Base-by-base conservation (phyloP, 2,888 invertebrate species). In the Diogma glabrata region DNA sequence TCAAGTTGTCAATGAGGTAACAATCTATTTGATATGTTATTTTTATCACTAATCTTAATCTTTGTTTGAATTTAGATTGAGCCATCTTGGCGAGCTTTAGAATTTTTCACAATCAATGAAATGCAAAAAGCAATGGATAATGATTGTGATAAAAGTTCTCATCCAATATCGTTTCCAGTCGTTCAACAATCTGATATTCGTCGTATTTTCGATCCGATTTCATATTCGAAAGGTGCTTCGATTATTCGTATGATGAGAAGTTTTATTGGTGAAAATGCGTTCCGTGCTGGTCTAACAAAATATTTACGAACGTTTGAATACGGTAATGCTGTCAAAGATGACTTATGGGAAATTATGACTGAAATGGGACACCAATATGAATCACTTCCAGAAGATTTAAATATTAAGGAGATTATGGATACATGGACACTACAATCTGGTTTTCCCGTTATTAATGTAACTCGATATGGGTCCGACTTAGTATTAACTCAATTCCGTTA, bases 181-280 rank as follows among this genome's bases (percentile, higher is more conserved):
- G 70, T 72, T 24, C 75, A 78, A 52, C 76, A 76, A 14, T 72
- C 70, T 52, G 77, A 81, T 63, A 82, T 84, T 47, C 67, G 74
- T 26, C 78, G 82, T 61, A 77, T 82, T 45, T 86, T 86, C 61
- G 83, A 86, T 64, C 70, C 73, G 7, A 82, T 85, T 50, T 79
- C 83, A n/a, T 86, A 86, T 62, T 74, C 76, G 20, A 86, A 86
- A 71, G 80, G 85, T 33, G 80, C 84, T 1, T 77, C 82, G 6
- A 67, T 87, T 3, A 75, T 87, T 53, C 71, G 82, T 55, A 87
- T 87, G 86, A 75, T 87, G 70, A 74, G 77, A 57, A 75, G 80
- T 55, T 79, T 82, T 60, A 71, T 86, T 10, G 84, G 84, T 1
- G 78, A 80, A 57, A 68, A 69, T 20, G 73, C 74, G 1, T 79